Evolutionary conservation across 2,888 invertebrate genomes (phyloP), one percentile per base, ranked within the genome.

Genomic region (Cheilosia grossa): DNA sequence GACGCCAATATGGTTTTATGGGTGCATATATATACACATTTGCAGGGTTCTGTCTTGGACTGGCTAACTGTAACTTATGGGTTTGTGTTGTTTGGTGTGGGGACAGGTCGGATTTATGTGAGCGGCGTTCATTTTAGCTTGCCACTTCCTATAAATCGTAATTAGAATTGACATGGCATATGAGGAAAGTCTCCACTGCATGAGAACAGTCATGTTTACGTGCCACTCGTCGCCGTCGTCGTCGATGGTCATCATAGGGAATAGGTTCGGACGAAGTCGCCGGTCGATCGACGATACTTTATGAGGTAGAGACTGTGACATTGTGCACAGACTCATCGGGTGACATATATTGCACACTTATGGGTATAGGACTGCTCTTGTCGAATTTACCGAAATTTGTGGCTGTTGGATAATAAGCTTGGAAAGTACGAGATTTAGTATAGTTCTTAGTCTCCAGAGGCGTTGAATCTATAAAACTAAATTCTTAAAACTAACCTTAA

Each of bases 151-250:
- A 83, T 83, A 83, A 83, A 83, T 83, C 59, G 83, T 83, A 83
- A 83, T 83, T 83, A 83, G 80, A 83, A 83, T 80, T 83, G 80
- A 59, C 83, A 80, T 83, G 74, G 59, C 80, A 75, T 79, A 64
- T 44, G 63, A 37, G 37, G 37, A 73, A 67, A 53, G 67, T 58
- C 49, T 27, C 56, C 24, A 53, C 53, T 27, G 40, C 27, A 67
- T 78, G 79, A 74, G 67, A 58, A 73, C 69, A 51, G 64, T 64
- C 63, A n/a, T 75, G 77, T 75, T 70, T 75, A 58, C 51, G 81
- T 75, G 69, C 69, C 59, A 19, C 59, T 21, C 53, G 56, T 63
- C 58, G 42, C 21, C 17, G 21, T 27, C 27, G 44, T 40, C 40
- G 21, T 58, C 27, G 53, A 37, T 51, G 42, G 58, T 44, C 42